phyloP scores from a whole-genome alignment of 2,888 invertebrate genomes.

The Phlogophora meticulosa region DNA sequence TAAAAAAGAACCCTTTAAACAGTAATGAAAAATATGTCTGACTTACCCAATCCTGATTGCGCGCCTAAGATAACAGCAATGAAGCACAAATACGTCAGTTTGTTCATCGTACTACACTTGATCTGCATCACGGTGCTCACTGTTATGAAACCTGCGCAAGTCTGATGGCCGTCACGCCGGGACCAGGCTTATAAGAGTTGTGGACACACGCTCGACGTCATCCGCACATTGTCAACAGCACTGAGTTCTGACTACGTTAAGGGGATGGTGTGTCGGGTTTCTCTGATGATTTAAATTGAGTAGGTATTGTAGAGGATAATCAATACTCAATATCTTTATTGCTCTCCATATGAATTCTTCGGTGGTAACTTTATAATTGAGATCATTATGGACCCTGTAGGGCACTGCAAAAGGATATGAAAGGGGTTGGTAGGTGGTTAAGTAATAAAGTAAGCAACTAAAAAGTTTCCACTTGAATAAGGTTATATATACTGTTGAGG shows the following conservation, averaged over 20 bases:
- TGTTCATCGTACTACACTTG: slow-evolving; percentile 55
- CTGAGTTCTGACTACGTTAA: slow-evolving; percentile 34
- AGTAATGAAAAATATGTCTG: neutral
- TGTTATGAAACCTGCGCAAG: slow-evolving; percentile 22
- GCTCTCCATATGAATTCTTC: no score
- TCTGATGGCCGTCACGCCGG: slow-evolving; percentile 26
- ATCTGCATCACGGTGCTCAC: slow-evolving; percentile 26
- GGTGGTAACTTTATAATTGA: no score
- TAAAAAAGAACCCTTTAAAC: neutral
- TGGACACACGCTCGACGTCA: slow-evolving; percentile 49
- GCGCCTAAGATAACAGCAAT: slow-evolving; percentile 75
- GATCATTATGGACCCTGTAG: no score
- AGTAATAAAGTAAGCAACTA: no score
- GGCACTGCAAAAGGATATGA: no score
- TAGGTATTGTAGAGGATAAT: no score
- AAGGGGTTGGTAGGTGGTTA: no score
- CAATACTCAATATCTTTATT: no score
- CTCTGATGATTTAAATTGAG: neutral
- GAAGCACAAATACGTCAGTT: slow-evolving; percentile 75
- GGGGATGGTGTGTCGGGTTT: slow-evolving; percentile 5
- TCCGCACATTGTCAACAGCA: slow-evolving; percentile 49
- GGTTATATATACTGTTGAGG: no score
- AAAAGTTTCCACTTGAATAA: no score
- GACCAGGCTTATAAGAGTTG: slow-evolving; percentile 58
- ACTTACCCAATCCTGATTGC: slow-evolving; percentile 76